Evolutionary conservation across 1,140 invertebrate species (phyloP).

Genomic region (Harpegnathos saltator): DNA sequence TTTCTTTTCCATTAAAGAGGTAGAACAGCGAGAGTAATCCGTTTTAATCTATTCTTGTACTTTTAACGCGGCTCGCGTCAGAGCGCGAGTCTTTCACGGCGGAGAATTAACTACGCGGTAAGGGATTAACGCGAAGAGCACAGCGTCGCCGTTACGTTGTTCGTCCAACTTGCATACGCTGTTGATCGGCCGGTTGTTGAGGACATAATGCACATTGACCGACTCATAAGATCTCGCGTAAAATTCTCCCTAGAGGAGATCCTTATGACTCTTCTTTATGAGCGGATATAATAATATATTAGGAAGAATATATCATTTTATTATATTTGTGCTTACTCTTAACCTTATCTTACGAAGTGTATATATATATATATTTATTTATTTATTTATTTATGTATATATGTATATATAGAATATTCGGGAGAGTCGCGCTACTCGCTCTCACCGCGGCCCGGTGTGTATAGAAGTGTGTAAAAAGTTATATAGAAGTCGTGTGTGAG

Average conservation of each 20-base stretch:
- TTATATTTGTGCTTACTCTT: constrained; percentile 68
- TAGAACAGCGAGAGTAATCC: constrained; percentile 23
- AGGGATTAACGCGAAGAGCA: constrained; percentile 28
- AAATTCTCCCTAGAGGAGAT: constrained; percentile 8
- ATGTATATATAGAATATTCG: constrained; percentile 17
- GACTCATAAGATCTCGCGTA: constrained; percentile 27
- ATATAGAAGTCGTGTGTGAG: constrained; percentile 60
- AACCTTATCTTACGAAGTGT: constrained; percentile 51
- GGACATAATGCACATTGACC: no score
- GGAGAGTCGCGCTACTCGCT: constrained; percentile 41
- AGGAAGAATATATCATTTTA: constrained; percentile 41
- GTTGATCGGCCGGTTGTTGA: not conserved
- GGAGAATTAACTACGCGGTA: constrained; percentile 28
- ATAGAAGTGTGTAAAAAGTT: constrained; percentile 70
- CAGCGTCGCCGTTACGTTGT: not conserved
- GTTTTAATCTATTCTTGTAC: constrained; percentile 41
- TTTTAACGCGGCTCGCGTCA: constrained; percentile 2
- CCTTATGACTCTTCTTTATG: not conserved
- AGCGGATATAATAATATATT: constrained; percentile 25
- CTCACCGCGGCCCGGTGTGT: constrained; percentile 23
- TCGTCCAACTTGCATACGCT: not conserved
- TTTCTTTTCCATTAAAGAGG: constrained; percentile 25
- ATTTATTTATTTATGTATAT: no score
- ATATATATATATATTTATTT: no score
- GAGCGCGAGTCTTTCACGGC: constrained; percentile 14